Evolutionary conservation across 2,888 invertebrate genomes (phyloP), one percentile per base, ranked within the genome.

Genomic region (Idaea aversata): DNA sequence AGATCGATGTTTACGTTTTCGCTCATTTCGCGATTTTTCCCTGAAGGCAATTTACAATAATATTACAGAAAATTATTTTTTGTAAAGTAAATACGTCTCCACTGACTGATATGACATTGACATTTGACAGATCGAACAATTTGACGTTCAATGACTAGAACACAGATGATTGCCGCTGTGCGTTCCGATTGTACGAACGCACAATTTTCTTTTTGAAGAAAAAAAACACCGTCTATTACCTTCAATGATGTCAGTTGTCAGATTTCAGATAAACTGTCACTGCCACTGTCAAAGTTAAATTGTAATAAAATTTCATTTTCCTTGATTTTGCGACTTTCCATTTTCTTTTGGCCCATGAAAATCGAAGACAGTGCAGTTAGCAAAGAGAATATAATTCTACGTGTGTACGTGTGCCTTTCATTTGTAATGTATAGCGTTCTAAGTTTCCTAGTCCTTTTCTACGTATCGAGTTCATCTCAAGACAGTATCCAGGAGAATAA

Each of bases 1-100:
- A 93, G 78, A 77, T 93, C 93, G 67, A 93, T 90, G 70, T 90
- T 90, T 38, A 93, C 90, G 70, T 87, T 90, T 76, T 93, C 93
- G 65, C 91, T 84, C 93, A 93, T 93, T 71, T 74, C 86, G 57
- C 47, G 47, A 6, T 25, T 47, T 6, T 47, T 47, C 7, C 6
- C 47, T 47, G 10, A 10, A 10, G 47, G 3, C 25, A 13, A 47
- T 10, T 4, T 47, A 47, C 0, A 47, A 6, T 10, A 47, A 13
- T 13, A 7, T n/a, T n/a, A n/a, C n/a, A n/a, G n/a, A n/a, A 47
- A 36, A 47, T 47, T 10, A 10, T 13, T 47, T 47, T 47, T 7
- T 7, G 7, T 36, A 13, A 6, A 0, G 47, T 10, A 47, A 47
- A 47, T 13, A 47, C 47, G 47, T 47, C 47, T 47, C 47, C 47